phyloP scores from a whole-genome alignment of 2,888 invertebrate genomes.

The Lamellibrachia satsuma region DNA sequence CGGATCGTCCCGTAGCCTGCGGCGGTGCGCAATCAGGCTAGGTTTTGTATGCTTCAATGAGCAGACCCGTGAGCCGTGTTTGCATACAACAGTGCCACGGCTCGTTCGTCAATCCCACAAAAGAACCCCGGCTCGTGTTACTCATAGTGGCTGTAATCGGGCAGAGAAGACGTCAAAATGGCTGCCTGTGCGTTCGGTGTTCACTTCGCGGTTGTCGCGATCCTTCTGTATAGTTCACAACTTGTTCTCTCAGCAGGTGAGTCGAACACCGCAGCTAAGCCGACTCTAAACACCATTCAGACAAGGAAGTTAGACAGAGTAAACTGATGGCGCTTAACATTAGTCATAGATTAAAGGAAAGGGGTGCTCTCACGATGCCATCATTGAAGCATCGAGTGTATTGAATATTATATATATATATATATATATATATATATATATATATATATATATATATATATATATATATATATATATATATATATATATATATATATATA shows the following conservation, averaged over 20 bases:
- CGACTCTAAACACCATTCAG: background rate
- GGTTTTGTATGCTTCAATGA: background rate
- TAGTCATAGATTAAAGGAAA: background rate
- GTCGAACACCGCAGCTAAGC: background rate
- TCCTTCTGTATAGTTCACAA: background rate
- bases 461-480: too few relatives aligned
- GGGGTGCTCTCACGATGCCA: background rate
- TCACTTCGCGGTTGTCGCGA: background rate
- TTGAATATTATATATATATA: background rate
- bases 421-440: background rate
- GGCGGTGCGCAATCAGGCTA: background rate
- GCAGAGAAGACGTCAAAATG: background rate
- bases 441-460: too few relatives aligned
- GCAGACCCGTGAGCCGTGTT: background rate
- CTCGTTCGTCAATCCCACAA: background rate
- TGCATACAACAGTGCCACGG: background rate
- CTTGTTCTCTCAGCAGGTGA: background rate
- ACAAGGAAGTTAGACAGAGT: background rate
- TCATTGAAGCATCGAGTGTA: background rate
- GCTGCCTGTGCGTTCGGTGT: background rate
- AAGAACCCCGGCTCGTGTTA: background rate
- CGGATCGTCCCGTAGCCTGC: background rate
- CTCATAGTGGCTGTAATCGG: background rate
- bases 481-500: too few relatives aligned
- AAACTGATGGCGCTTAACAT: background rate